Base-by-base conservation (phyloP, 2,888 invertebrate genomes). In the Campoletis raptor region DNA sequence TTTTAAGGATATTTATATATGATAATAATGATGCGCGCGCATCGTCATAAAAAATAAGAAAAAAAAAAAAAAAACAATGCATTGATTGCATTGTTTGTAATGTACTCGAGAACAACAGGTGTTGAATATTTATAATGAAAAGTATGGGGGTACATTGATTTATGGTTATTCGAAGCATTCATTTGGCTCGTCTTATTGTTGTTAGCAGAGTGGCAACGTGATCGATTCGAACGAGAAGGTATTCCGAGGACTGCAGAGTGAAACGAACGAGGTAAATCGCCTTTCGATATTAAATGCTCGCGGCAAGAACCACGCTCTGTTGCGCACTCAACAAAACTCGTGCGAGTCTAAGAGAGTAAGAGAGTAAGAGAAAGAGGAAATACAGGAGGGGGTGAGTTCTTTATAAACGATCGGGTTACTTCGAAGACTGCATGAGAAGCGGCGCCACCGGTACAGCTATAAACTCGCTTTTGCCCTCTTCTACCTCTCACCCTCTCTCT, bases 181-280 rank as follows among this genome's bases (percentile, higher is more conserved):
- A 21, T 61, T 21, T 48, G 36, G 42, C 81, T 79, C 76, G 48
- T 79, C 48, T 76, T 52, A 76, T 82, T 87, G 81, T 82, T 84
- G 84, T 81, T 57, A 70, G 76, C 85, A 92, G 92, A 89, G 89
- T 77, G 80, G 83, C 54, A 88, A 77, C 30, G 84, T 86, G 76
- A 83, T 85, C 24, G 79, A 80, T 67, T 78, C 87, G 79, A 89
- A 90, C 80, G 89, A 89, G 76, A 89, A 87, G 76, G 70, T 86
- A 54, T 91, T 90, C 40, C 85, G 82, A 57, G 86, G 88, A 52
- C 85, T 92, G 79, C 90, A 90, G 70, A 88, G 86, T 70, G 91
- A 90, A 77, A 83, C 89, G 80, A 88, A 89, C 81, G 85, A 90
- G 89, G 90, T 90, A 85, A 89, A 89, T 89, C 87, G 85, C 77